Percentiles rank a stretch among this genome's conserved stretches.
Evolutionary conservation across 2,888 invertebrate species (phyloP).

Genomic region (Buathra laborator): DNA sequence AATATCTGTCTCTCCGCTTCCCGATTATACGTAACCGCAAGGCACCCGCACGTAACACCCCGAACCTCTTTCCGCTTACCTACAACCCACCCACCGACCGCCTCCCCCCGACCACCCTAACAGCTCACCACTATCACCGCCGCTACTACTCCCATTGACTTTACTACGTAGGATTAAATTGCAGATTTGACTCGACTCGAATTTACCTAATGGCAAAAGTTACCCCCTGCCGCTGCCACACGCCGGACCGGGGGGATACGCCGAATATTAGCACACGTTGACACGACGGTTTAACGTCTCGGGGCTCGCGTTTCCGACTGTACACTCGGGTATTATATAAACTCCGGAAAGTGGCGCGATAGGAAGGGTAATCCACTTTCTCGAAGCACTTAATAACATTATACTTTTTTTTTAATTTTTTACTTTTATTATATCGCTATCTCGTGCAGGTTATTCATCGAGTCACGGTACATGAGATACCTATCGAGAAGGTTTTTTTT

Average conservation of each 20-base stretch:
- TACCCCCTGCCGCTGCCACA: conserved; percentile 18
- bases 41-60: conserved; percentile 41
- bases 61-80: conserved; percentile 20
- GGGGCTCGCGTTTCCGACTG: conserved; percentile 35
- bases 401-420: conserved; percentile 8
- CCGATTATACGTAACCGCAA: conserved; percentile 74
- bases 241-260: background rate
- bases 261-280: conserved; percentile 53
- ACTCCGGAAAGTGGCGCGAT: conserved; percentile 37
- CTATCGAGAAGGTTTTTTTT: conserved; percentile 4
- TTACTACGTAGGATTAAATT: conserved; percentile 70
- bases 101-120: background rate
- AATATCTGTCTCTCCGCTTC: conserved; percentile 70
- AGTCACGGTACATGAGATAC: conserved; percentile 3
- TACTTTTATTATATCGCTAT: background rate
- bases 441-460: conserved; percentile 10
- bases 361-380: conserved; percentile 9
- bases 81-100: background rate
- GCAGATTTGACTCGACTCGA: conserved; percentile 70
- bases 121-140: conserved; percentile 37
- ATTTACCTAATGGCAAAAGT: conserved; percentile 73
- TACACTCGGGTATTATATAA: conserved; percentile 28
- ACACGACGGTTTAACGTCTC: conserved; percentile 54
- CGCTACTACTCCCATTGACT: conserved; percentile 66
- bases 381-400: conserved; percentile 53